Percentiles rank a stretch among this genome's conserved stretches.
These are phyloP conservation scores for Hemibagrus guttatus DNA, from an alignment of 2,797 vertebrate species.

Conservation along the genomic window DNA sequence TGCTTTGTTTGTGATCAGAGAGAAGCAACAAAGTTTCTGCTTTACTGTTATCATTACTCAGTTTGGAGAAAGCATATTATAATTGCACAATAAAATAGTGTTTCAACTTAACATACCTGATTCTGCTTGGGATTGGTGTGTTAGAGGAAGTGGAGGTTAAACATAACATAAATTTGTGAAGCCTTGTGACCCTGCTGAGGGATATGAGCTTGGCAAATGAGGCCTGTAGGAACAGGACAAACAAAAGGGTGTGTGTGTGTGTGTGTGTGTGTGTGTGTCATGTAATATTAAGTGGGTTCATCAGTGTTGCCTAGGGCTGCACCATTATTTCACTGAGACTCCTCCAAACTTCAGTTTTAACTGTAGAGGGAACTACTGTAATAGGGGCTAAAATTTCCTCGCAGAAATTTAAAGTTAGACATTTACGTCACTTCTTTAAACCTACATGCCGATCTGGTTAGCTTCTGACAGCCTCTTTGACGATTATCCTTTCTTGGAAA, in stretches of 20 bases:
- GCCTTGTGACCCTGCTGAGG: neutral
- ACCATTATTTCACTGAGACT: neutral
- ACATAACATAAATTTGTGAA: neutral
- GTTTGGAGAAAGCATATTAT: neutral
- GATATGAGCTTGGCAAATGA: neutral
- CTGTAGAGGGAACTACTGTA: constrained; percentile 53
- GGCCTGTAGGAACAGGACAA: constrained; percentile 1
- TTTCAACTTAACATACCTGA: neutral
- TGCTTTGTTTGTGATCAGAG: neutral
- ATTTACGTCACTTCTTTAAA: constrained; percentile 17
- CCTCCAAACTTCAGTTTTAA: neutral
- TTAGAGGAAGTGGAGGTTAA: neutral
- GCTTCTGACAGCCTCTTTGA: neutral
- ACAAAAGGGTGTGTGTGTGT: neutral
- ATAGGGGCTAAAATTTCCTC: constrained; percentile 1
- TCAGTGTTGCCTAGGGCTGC: neutral
- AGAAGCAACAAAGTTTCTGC: too few species aligned
- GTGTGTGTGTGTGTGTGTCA: constrained; percentile 1
- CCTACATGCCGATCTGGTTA: constrained; percentile 29
- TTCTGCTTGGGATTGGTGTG: neutral
- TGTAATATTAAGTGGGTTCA: neutral
- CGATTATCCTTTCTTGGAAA: constrained; percentile 19
- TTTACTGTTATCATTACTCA: neutral
- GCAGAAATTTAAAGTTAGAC: constrained; percentile 39
- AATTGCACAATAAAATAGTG: neutral